phyloP scores from a whole-genome alignment of 2,113 vertebrate genomes.

The Planiliza haematocheilus region DNA sequence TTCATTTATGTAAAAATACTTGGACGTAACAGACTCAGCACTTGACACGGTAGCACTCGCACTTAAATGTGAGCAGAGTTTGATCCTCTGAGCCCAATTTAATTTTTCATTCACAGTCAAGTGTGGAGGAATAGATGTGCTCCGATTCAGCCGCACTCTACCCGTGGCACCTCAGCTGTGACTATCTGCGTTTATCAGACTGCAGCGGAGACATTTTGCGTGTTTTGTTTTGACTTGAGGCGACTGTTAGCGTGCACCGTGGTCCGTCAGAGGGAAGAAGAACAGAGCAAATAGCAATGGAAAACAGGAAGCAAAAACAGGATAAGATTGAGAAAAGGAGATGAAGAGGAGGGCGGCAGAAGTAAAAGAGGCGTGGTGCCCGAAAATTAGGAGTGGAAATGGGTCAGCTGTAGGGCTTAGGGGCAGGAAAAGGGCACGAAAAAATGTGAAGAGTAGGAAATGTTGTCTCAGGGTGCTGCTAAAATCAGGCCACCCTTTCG shows the following conservation, averaged over 20 bases:
- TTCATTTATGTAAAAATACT: slow-evolving; percentile 46
- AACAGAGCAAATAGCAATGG: neutral
- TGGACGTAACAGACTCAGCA: slow-evolving; percentile 6
- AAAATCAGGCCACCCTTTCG: slow-evolving; percentile 39
- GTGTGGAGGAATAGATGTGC: slow-evolving; percentile 8
- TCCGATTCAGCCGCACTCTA: slow-evolving; percentile 15
- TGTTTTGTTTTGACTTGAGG: slow-evolving; percentile 54
- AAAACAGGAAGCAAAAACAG: slow-evolving; percentile 4
- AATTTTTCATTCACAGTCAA: slow-evolving; percentile 9
- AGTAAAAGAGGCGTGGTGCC: neutral
- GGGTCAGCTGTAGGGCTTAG: neutral
- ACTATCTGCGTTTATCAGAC: slow-evolving; percentile 44
- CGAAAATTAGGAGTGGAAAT: neutral
- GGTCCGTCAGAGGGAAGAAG: slow-evolving; percentile 16
- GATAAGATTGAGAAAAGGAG: neutral
- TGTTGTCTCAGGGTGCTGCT: slow-evolving; percentile 13
- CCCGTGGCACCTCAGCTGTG: slow-evolving; percentile 51
- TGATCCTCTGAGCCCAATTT: neutral
- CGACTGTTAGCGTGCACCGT: slow-evolving; percentile 6
- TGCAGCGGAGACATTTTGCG: slow-evolving; percentile 29
- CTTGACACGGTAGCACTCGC: neutral
- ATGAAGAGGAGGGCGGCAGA: neutral
- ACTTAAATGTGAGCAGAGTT: neutral
- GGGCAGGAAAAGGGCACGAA: neutral
- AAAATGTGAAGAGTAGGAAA: neutral